These are phyloP conservation scores for Arvicanthis niloticus DNA, from an alignment of 2,113 vertebrate species.

Conservation along the genomic window DNA sequence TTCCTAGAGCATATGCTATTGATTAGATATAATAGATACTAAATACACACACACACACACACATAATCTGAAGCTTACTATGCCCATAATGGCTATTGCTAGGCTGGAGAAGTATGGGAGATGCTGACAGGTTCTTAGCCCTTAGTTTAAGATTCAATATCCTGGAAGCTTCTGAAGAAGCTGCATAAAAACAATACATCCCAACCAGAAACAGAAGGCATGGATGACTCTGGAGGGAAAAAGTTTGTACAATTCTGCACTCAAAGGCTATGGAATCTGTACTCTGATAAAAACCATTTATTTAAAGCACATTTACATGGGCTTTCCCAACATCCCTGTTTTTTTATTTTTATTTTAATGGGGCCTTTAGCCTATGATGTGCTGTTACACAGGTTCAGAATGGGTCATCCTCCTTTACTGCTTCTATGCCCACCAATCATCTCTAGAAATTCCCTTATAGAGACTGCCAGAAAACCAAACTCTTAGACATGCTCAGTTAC, in stretches of 20 bases:
- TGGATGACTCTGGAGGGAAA: background rate
- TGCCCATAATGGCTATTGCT: background rate
- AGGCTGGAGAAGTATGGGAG: background rate
- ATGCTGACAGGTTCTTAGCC: background rate
- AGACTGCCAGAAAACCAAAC: background rate
- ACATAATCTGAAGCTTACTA: background rate
- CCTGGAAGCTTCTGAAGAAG: background rate
- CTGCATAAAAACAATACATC: background rate
- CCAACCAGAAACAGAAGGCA: background rate
- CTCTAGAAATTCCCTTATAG: background rate
- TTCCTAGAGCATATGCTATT: background rate
- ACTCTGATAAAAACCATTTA: background rate
- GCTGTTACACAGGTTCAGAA: rapidly evolving
- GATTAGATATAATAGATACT: background rate
- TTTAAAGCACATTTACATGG: too few relatives aligned
- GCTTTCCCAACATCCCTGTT: too few relatives aligned
- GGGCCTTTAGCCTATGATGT: background rate
- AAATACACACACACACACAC: too few relatives aligned
- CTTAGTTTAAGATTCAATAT: background rate
- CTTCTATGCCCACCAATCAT: background rate
- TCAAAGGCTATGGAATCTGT: background rate
- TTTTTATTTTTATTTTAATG: background rate
- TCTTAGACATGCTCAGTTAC: background rate
- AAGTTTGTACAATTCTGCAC: background rate
- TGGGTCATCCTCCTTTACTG: background rate